Conservation (phyloP, 2,113 vertebrate genomes). For the Cheilinus undulatus region DNA sequence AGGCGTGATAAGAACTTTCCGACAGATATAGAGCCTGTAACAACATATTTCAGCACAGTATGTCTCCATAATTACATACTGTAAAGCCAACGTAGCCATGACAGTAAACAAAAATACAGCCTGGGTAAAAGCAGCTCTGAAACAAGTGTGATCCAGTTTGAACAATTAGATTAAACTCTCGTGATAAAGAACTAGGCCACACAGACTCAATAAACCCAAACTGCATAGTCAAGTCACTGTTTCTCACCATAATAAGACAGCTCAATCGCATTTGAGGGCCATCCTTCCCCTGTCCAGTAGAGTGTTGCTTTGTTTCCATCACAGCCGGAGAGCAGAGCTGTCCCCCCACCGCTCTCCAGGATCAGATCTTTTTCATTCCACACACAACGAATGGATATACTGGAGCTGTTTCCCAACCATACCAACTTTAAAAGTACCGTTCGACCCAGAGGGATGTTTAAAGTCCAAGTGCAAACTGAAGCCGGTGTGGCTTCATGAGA, state of each 20-base stretch:
- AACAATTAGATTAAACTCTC: constrained; percentile 25
- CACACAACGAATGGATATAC: constrained; percentile 48
- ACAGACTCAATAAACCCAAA: constrained; percentile 18
- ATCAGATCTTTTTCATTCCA: neutral
- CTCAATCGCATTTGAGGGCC: constrained; percentile 26
- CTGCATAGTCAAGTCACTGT: constrained; percentile 15
- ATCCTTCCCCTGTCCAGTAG: constrained; percentile 49
- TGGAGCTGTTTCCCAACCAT: constrained; percentile 1
- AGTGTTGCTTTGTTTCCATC: constrained; percentile 55
- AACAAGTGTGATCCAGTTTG: constrained; percentile 19
- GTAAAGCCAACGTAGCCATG: neutral
- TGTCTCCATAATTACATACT: constrained; percentile 5
- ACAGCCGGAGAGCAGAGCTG: constrained; percentile 48
- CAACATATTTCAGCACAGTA: constrained; percentile 9
- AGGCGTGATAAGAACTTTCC: constrained; percentile 63
- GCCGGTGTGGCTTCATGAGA: neutral
- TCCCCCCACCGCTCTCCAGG: constrained; percentile 4
- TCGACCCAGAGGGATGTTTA: constrained; percentile 49
- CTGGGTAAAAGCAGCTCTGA: neutral
- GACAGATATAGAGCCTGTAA: constrained; percentile 20
- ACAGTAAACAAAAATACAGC: constrained; percentile 4
- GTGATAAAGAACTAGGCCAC: constrained; percentile 22
- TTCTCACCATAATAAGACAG: constrained; percentile 65
- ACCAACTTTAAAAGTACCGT: constrained; percentile 2
- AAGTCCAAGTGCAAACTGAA: constrained; percentile 65